Evolutionary conservation across 2,888 invertebrate species (phyloP).

Genomic region (Colletes collaris): DNA sequence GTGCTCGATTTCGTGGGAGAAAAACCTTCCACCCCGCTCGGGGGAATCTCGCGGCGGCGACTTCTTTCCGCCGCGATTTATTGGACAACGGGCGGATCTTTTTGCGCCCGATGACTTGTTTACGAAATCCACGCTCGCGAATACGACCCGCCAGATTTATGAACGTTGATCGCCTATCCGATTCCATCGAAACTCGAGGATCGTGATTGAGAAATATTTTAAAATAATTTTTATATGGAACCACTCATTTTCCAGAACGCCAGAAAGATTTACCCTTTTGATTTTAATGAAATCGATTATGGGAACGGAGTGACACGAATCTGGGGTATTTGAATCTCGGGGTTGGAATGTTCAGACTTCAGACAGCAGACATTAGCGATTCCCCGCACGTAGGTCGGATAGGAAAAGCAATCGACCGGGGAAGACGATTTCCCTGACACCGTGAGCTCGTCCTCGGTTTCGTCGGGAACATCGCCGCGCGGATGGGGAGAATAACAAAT

Average conservation of each 20-base stretch:
- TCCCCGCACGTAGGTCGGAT: slow-evolving; percentile 26
- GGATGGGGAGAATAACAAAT: slow-evolving; percentile 50
- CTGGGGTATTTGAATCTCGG: not conserved
- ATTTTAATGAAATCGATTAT: slow-evolving; percentile 15
- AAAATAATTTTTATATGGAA: too few relatives aligned
- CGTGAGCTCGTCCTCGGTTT: slow-evolving; percentile 25
- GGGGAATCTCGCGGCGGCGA: not conserved
- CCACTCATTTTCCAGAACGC: too few relatives aligned
- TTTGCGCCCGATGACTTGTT: not conserved
- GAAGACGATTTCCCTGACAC: slow-evolving; percentile 36
- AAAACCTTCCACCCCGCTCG: too few relatives aligned
- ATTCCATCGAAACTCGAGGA: too few relatives aligned
- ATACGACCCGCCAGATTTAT: too few relatives aligned
- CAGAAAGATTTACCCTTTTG: too few relatives aligned
- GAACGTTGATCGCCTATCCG: too few relatives aligned
- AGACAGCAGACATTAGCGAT: slow-evolving; percentile 26
- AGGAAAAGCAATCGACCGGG: slow-evolving; percentile 28
- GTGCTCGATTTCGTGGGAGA: not conserved
- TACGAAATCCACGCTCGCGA: too few relatives aligned
- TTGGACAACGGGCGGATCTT: too few relatives aligned
- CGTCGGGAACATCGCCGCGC: slow-evolving; percentile 14
- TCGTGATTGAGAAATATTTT: too few relatives aligned
- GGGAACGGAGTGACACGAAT: slow-evolving; percentile 1
- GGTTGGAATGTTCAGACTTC: slow-evolving; percentile 11
- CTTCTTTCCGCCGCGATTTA: not conserved